Evolutionary conservation across 2,888 invertebrate genomes (phyloP).

Genomic region (Deilephila porcellus): DNA sequence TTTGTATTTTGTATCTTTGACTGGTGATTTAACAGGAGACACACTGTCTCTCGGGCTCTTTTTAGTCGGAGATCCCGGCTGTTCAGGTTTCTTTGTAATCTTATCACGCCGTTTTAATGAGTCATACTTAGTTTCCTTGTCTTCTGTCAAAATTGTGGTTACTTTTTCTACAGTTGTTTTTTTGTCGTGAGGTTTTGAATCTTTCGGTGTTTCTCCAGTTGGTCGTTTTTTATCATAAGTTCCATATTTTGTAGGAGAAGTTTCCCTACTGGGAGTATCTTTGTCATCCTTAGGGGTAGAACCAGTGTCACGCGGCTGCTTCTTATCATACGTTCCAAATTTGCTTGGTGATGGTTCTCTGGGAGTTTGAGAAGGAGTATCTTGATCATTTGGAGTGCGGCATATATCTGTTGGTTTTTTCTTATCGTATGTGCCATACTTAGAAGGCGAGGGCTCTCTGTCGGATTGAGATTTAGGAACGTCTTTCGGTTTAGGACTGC

Average conservation of each 20-base stretch:
- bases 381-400: constrained; percentile 32
- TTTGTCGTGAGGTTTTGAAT: constrained; percentile 32
- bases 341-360: constrained; percentile 52
- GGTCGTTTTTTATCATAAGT: constrained; percentile 26
- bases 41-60: constrained; percentile 52
- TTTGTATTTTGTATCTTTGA: constrained; percentile 58
- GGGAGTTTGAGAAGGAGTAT: constrained; percentile 25
- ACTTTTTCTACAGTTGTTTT: constrained; percentile 14
- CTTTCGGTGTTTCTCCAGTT: constrained; percentile 31
- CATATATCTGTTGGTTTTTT: constrained; percentile 39
- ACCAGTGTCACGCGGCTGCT: constrained; percentile 36
- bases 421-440: constrained; percentile 45
- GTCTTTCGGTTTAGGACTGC: constrained; percentile 33
- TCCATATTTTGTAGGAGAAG: constrained; percentile 30
- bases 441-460: constrained; percentile 28
- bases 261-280: constrained; percentile 28
- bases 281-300: constrained; percentile 18
- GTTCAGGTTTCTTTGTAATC: constrained; percentile 45
- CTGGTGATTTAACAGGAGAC: constrained; percentile 59
- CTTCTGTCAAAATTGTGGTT: constrained; percentile 17
- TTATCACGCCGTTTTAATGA: constrained; percentile 48
- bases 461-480: constrained; percentile 11
- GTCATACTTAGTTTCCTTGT: constrained; percentile 47
- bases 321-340: constrained; percentile 54
- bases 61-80: constrained; percentile 48